Conservation (phyloP, 2,888 invertebrate species). For the Yponomeuta evonymella region DNA sequence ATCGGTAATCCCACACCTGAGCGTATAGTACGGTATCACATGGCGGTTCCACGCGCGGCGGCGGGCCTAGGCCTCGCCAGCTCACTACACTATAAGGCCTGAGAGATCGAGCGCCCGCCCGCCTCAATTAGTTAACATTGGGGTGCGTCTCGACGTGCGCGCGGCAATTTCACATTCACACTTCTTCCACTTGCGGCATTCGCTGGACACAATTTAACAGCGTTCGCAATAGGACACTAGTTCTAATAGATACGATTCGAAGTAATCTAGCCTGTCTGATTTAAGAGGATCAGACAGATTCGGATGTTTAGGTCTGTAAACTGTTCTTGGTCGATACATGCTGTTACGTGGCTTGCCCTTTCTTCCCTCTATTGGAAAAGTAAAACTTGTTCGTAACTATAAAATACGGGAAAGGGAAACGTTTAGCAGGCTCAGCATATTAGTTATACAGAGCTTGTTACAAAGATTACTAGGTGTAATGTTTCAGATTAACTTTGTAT, state of each 20-base stretch:
- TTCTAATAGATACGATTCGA: neutral
- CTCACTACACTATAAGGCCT: constrained; percentile 42
- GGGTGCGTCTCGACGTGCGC: neutral
- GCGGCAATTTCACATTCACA: neutral
- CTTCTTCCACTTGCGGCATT: neutral
- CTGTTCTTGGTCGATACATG: too few species aligned
- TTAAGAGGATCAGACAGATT: too few species aligned
- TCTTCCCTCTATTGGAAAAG: too few species aligned
- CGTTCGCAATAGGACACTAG: neutral
- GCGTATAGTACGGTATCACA: constrained; percentile 35
- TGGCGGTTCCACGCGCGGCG: constrained; percentile 35
- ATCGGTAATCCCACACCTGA: constrained; percentile 28
- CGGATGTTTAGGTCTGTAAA: too few species aligned
- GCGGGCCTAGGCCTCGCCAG: constrained; percentile 40
- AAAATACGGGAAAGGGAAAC: too few species aligned
- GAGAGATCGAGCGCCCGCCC: constrained; percentile 44
- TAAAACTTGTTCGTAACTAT: too few species aligned
- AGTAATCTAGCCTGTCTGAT: neutral
- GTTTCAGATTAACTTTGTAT: too few species aligned
- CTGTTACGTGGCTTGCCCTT: too few species aligned
- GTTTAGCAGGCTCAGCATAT: too few species aligned
- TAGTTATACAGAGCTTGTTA: too few species aligned
- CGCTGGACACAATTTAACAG: neutral
- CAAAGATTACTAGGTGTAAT: too few species aligned
- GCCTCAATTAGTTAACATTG: constrained; percentile 68